Percentiles rank a stretch among this genome's conserved stretches.
phyloP scores from a whole-genome alignment of 2,888 invertebrate species.

The Campoletis raptor region DNA sequence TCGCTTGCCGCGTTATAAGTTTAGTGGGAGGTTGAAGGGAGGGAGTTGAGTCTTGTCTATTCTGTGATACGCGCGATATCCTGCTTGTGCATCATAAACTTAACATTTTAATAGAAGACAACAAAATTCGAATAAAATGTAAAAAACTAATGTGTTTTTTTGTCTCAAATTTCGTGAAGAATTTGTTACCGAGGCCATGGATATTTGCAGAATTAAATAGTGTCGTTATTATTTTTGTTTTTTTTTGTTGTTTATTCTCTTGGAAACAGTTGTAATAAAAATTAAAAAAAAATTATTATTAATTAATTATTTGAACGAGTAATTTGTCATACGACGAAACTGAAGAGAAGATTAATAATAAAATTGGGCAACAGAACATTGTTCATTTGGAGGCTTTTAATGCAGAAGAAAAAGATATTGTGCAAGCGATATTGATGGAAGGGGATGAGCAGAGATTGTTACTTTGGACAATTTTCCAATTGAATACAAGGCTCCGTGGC shows the following conservation, averaged over 20 bases:
- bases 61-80: neutral
- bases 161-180: neutral
- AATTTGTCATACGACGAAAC: neutral
- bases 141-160: no score
- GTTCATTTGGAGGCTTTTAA: slow-evolving; percentile 34
- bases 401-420: slow-evolving; percentile 47
- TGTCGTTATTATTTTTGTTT: neutral
- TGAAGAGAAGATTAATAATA: neutral
- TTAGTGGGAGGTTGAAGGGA: neutral
- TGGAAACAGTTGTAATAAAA: neutral
- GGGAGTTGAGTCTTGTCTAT: slow-evolving; percentile 17
- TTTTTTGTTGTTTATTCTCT: neutral
- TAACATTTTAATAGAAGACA: no score
- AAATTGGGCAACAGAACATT: neutral
- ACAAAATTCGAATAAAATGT: no score
- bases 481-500: slow-evolving; percentile 47
- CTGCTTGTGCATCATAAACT: no score
- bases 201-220: neutral
- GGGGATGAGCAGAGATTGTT: slow-evolving; percentile 58
- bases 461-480: slow-evolving; percentile 64
- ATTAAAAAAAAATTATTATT: no score
- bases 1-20: slow-evolving; percentile 23
- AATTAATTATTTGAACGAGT: no score
- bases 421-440: slow-evolving; percentile 9
- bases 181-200: neutral